Base-by-base conservation (phyloP, 2,888 invertebrate species). In the Orchestes rusci region DNA sequence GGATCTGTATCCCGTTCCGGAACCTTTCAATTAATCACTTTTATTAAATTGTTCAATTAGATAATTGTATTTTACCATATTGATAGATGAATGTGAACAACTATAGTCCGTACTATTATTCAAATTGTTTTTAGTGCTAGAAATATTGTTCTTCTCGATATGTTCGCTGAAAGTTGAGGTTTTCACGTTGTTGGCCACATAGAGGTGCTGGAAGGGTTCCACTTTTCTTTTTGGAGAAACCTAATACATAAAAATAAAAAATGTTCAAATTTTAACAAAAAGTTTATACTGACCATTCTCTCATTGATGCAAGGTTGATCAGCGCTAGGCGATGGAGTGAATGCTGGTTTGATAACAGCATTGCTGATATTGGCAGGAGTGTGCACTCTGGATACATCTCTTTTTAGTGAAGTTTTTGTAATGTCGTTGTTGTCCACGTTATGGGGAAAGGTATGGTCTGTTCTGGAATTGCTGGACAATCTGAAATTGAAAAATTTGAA, bases 1-100 rank as follows among this genome's bases (percentile, higher is more conserved):
- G 67, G 65, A 10, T 64, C 70, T 43, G 74, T 70, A 55, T 75
- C 75, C 44, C 73, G 64, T 63, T 74, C 74, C 10, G 74, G 72
- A 16, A 74, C 49, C 49, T 50, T 27, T 23, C 5, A 23, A 7
- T 23, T 10, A 23, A 10, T 23, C n/a, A n/a, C n/a, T n/a, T n/a
- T n/a, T n/a, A n/a, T n/a, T n/a, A n/a, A n/a, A n/a, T n/a, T n/a
- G n/a, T n/a, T n/a, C n/a, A n/a, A n/a, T n/a, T n/a, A n/a, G n/a
- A n/a, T n/a, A n/a, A n/a, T n/a, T n/a, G n/a, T n/a, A n/a, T n/a
- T 40, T 48, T 20, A 50, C 72, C 72, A 74, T 73, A 57, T 70
- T 64, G 3, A 60, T 55, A 3, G 63, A 55, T 5, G 60, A 56
- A 43, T 63, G 61, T 8, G 52, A 53, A 37, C 62, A 61, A 32